These are phyloP conservation scores for Drepana falcataria DNA, from an alignment of 2,888 invertebrate genomes.

Conservation along the genomic window DNA sequence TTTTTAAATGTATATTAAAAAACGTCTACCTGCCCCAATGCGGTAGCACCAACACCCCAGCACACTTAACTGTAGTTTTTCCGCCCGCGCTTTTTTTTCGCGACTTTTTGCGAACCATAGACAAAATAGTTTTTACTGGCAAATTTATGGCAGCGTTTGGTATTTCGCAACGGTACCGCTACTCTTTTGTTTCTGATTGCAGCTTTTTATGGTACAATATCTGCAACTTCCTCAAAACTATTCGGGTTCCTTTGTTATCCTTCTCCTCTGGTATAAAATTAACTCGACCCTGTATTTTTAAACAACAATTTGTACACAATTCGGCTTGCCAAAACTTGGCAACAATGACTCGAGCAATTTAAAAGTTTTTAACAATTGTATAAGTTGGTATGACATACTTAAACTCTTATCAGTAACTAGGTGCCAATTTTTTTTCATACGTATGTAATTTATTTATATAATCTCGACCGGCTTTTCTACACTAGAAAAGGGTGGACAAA, in stretches of 20 bases:
- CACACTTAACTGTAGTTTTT: constrained; percentile 52
- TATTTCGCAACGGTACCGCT: constrained; percentile 57
- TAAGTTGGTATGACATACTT: no score
- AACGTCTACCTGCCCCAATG: constrained; percentile 65
- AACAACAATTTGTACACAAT: constrained; percentile 30
- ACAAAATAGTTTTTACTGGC: constrained; percentile 46
- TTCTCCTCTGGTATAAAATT: constrained; percentile 27
- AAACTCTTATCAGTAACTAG: no score
- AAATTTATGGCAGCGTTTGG: constrained; percentile 50
- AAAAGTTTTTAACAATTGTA: no score
- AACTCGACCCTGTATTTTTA: constrained; percentile 39
- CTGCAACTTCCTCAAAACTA: constrained; percentile 30
- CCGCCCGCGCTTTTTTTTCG: constrained; percentile 42
- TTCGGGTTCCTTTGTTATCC: constrained; percentile 35
- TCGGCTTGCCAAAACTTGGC: constrained; percentile 33
- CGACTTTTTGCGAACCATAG: constrained; percentile 38
- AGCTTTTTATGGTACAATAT: constrained; percentile 41
- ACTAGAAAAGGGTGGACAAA: no score
- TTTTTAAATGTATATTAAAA: constrained; percentile 55
- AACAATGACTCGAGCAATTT: constrained; percentile 20
- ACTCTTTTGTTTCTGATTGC: constrained; percentile 49
- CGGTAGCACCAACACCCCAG: constrained; percentile 58
- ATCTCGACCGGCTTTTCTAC: no score
- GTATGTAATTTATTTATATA: no score
- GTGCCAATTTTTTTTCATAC: no score